A percentile compares a stretch with the other conserved stretches of the same genome.
Evolutionary conservation across 2,888 invertebrate species (phyloP).

Genomic region (Acleris cristana): DNA sequence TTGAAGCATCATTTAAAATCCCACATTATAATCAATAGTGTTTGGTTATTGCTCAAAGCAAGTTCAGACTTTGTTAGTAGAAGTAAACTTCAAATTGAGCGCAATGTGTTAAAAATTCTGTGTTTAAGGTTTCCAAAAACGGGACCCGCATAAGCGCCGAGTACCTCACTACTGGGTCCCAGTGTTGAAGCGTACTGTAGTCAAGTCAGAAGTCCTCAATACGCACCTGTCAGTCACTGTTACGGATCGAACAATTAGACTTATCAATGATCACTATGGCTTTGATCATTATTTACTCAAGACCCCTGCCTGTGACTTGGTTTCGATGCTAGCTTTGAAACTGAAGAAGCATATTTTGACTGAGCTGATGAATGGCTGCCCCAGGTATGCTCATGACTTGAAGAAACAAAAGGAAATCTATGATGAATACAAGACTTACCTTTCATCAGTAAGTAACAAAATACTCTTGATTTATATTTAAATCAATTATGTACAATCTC

Average conservation of each 20-base stretch:
- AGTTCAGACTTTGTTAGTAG: too few relatives aligned
- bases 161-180: constrained; percentile 96
- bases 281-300: constrained; percentile 97
- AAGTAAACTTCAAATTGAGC: not conserved
- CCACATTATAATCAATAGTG: too few relatives aligned
- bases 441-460: constrained; percentile 85
- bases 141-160: constrained; percentile 83
- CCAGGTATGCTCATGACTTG: constrained; percentile 86
- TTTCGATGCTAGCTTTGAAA: constrained; percentile 92
- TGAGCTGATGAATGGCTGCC: constrained; percentile 87
- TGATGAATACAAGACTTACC: constrained; percentile 91
- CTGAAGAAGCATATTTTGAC: constrained; percentile 93
- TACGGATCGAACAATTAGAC: constrained; percentile 91
- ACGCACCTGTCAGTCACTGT: constrained; percentile 92
- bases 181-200: constrained; percentile 88
- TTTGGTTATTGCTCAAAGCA: too few relatives aligned
- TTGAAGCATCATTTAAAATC: too few relatives aligned
- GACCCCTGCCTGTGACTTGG: constrained; percentile 96
- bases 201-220: constrained; percentile 95
- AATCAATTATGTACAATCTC: too few relatives aligned
- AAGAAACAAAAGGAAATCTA: constrained; percentile 88
- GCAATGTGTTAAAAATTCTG: not conserved
- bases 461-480: not conserved
- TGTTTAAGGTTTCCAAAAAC: constrained; percentile 86
- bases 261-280: constrained; percentile 95